Conservation (phyloP, 2,797 vertebrate genomes). For the Lepus townsendii region DNA sequence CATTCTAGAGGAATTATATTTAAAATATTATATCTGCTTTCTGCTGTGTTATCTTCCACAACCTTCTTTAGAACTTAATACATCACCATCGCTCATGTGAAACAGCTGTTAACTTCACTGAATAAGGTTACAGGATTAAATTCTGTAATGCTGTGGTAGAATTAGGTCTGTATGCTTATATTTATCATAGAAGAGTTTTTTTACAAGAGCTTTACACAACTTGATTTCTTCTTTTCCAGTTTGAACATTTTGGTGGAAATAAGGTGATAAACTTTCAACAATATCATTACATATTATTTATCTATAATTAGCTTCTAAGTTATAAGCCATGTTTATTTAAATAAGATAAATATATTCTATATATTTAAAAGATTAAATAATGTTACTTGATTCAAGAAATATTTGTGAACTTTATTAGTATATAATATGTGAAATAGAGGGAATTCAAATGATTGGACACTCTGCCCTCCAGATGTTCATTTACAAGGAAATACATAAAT, state of each 20-base stretch:
- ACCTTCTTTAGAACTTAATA: constrained; percentile 42
- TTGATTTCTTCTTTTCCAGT: not conserved
- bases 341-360: not conserved
- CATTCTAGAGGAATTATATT: constrained; percentile 61
- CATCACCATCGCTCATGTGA: constrained; percentile 57
- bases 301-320: not conserved
- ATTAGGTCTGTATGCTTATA: constrained; percentile 34
- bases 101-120: constrained; percentile 67
- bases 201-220: not conserved
- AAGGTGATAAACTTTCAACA: not conserved
- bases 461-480: not conserved
- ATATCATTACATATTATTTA: not conserved
- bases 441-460: not conserved
- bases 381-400: constrained; percentile 50
- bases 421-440: not conserved
- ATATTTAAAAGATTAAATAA: constrained; percentile 35
- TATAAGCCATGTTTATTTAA: constrained; percentile 11
- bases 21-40: constrained; percentile 67
- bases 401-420: constrained; percentile 2
- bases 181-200: constrained; percentile 40
- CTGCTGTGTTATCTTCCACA: constrained; percentile 55
- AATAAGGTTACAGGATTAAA: constrained; percentile 64
- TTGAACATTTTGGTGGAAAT: not conserved
- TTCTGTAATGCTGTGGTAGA: constrained; percentile 34
- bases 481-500: not conserved